phyloP scores from a whole-genome alignment of 2,113 vertebrate species.

The Balaenoptera acutorostrata region DNA sequence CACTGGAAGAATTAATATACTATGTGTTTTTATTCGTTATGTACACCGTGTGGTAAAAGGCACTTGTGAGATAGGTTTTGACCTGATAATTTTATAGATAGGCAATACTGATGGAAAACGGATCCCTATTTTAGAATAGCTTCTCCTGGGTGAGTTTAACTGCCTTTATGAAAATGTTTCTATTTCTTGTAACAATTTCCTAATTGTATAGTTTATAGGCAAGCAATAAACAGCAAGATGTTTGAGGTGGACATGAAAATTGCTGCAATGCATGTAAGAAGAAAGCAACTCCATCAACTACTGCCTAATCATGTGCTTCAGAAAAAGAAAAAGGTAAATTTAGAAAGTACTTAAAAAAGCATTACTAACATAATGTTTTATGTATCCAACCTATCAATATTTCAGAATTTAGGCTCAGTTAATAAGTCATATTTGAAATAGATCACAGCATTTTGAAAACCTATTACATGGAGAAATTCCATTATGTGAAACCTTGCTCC shows the following conservation, averaged over 20 bases:
- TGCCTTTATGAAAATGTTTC: constrained; percentile 54
- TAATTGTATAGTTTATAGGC: constrained; percentile 89
- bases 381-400: background rate
- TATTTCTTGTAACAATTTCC: constrained; percentile 68
- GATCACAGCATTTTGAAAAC: background rate
- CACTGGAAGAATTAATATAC: background rate
- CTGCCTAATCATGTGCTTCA: constrained; percentile 88
- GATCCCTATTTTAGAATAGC: background rate
- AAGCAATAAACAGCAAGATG: constrained; percentile 92
- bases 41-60: background rate
- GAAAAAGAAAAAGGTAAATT: constrained; percentile 88
- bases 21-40: background rate
- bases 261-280: constrained; percentile 89
- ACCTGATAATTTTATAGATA: background rate
- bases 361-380: background rate
- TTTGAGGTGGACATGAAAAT: constrained; percentile 93
- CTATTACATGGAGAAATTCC: background rate
- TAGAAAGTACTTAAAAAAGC: constrained; percentile 25
- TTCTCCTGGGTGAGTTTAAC: constrained; percentile 53
- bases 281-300: constrained; percentile 88
- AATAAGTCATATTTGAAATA: background rate
- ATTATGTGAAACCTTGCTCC: background rate
- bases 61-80: background rate
- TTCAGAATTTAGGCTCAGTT: background rate
- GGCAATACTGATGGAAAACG: background rate